Base-by-base conservation (phyloP, 1,140 invertebrate species). In the Pseudomyrmex concolor region DNA sequence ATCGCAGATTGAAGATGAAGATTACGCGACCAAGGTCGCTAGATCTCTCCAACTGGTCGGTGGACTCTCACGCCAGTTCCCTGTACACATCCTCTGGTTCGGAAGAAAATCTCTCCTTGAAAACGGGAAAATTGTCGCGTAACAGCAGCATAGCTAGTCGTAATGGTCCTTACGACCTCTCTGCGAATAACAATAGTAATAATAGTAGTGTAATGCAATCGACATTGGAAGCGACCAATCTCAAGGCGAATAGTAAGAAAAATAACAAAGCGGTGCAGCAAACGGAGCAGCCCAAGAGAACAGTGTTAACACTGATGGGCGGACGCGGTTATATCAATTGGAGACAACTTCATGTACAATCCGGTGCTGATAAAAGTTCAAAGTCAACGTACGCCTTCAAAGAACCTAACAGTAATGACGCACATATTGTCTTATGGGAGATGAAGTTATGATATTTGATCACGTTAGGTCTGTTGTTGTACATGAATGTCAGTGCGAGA, bases 391-490 rank as follows among this genome's bases (percentile, higher is more conserved):
- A 94, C 17, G 87, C 92, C 12, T 87, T 90, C 1, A 93, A 94
- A 81, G 96, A 96, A 83, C 95, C 96, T 25, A 97, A 97, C 88
- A 96, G 95, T 88, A 97, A 95, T 86, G 97, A 98, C 94, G 97
- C 97, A 13, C 97, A 98, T 94, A 96, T 98, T 86, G 96, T 98
- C 51, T 95, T 98, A 12, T 98, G 97, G 97, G 98, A 98, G 94
- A 97, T 97, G 95, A 98, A 98, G 91, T 96, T 98, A 95, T 98
- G 95, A 96, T 95, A 90, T 85, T 88, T 71, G 89, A 88, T 87
- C 64, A 71, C 22, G 17, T n/a, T 84, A 85, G 83, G 51, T 12
- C 25, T 43, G 17, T 60, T 62, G 74, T 82, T 76, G 50, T 59
- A 22, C 66, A 54, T 82, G 13, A 25, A 68, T 17, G 63, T 78